Conservation (phyloP, 2,113 vertebrate species). For the Microtus oregoni region DNA sequence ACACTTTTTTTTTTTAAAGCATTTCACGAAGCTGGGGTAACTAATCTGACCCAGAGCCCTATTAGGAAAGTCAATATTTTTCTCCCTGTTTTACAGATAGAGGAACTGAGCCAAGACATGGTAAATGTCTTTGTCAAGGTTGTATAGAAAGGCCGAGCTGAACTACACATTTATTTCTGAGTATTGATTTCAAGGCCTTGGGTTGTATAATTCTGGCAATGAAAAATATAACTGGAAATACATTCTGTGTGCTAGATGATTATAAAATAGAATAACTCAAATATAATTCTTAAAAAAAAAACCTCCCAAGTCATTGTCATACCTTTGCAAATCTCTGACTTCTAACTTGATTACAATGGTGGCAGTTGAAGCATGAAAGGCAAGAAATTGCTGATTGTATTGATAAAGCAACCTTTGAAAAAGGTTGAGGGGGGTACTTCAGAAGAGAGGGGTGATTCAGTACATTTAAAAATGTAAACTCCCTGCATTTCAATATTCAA, state of each 20-base stretch:
- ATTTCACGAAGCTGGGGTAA: slow-evolving; percentile 78
- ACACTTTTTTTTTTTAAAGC: slow-evolving; percentile 32
- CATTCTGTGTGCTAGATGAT: background rate
- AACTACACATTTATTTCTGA: slow-evolving; percentile 63
- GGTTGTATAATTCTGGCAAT: slow-evolving; percentile 19
- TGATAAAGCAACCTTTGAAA: slow-evolving; percentile 48
- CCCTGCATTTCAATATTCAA: slow-evolving; percentile 47
- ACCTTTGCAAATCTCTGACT: slow-evolving; percentile 46
- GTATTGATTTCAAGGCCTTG: slow-evolving; percentile 59
- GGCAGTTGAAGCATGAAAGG: slow-evolving; percentile 32
- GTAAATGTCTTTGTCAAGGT: slow-evolving; percentile 78
- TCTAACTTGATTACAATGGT: slow-evolving; percentile 38
- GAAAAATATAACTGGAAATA: slow-evolving; percentile 45
- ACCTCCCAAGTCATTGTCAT: slow-evolving; percentile 50
- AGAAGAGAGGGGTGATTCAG: background rate
- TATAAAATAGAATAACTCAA: slow-evolving; percentile 60
- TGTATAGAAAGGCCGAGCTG: slow-evolving; percentile 56
- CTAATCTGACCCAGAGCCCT: slow-evolving; percentile 76
- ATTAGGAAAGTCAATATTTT: slow-evolving; percentile 80
- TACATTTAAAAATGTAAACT: background rate
- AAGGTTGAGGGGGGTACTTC: background rate
- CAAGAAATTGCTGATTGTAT: slow-evolving; percentile 52
- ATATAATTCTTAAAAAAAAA: slow-evolving; percentile 32
- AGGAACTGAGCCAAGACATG: slow-evolving; percentile 74
- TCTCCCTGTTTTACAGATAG: slow-evolving; percentile 70